phyloP scores from a whole-genome alignment of 2,888 invertebrate species.

The Caenorhabditis afra region DNA sequence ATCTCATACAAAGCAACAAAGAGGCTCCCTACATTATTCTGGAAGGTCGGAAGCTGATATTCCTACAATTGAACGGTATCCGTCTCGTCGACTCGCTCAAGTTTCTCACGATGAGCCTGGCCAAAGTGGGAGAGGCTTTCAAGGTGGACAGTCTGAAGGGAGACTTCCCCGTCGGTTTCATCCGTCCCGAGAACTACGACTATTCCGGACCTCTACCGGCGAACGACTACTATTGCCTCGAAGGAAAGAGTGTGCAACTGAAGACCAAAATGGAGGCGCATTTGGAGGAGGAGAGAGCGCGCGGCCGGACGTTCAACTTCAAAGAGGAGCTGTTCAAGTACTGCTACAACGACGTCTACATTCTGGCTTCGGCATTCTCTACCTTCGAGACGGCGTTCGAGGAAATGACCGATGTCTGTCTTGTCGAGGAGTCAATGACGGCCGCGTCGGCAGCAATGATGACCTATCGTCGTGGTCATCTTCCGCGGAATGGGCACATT shows the following conservation, averaged over 20 bases:
- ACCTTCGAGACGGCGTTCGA: conserved; percentile 10
- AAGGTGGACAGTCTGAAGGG: conserved; percentile 3
- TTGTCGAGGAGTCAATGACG: conserved; percentile 12
- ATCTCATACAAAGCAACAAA: conserved; percentile 4
- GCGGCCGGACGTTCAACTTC: conserved; percentile 6
- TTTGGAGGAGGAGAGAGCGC: neutral
- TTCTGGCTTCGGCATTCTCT: neutral
- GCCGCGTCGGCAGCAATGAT: conserved; percentile 11
- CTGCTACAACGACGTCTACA: conserved; percentile 18
- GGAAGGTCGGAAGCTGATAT: conserved; percentile 6
- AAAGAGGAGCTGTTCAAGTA: neutral
- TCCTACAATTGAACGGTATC: neutral
- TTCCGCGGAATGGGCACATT: neutral
- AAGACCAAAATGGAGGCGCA: neutral
- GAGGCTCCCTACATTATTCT: conserved; percentile 6
- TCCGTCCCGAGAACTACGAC: conserved; percentile 3
- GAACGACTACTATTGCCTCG: neutral
- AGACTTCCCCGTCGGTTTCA: conserved; percentile 22
- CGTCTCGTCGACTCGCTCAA: conserved; percentile 4
- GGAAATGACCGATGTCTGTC: conserved; percentile 11
- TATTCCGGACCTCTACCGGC: conserved; percentile 2
- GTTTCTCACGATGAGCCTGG: conserved; percentile 7
- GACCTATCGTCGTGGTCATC: neutral
- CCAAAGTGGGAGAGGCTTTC: neutral
- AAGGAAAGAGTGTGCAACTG: neutral